Evolutionary conservation across 2,888 invertebrate genomes (phyloP).

Genomic region (Seira sanloemensis): DNA sequence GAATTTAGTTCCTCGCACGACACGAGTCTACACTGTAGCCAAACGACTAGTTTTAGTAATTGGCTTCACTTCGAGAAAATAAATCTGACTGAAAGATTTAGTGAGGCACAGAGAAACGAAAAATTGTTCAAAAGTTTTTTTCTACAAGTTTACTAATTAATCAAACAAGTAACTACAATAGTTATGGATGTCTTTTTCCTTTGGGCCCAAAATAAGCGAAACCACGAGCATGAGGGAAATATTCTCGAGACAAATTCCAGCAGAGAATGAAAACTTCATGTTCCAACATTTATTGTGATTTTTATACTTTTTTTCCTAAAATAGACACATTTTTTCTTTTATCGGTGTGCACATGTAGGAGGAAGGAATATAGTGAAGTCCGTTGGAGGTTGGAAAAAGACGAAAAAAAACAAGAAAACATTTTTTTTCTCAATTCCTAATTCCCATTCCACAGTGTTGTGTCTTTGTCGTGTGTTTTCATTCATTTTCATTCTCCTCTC

Average conservation of each 20-base stretch:
- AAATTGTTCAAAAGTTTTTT: constrained; percentile 32
- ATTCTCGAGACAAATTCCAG: background rate
- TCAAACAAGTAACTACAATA: background rate
- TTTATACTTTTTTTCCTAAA: constrained; percentile 33
- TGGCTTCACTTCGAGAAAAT: too few relatives aligned
- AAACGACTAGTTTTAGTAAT: too few relatives aligned
- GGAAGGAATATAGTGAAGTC: constrained; percentile 12
- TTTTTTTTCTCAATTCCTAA: background rate
- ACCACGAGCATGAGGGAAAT: background rate
- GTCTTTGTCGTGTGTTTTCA: background rate
- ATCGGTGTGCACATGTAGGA: too few relatives aligned
- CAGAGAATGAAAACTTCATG: constrained; percentile 17
- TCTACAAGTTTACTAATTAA: constrained; percentile 14
- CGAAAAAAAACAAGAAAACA: background rate
- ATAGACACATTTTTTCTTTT: constrained; percentile 42
- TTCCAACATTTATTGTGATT: background rate
- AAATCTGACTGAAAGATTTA: constrained; percentile 27
- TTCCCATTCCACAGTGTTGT: background rate
- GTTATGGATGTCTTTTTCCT: too few relatives aligned
- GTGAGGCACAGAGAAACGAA: background rate
- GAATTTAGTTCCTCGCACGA: background rate
- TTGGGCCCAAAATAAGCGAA: background rate
- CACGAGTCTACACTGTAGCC: background rate
- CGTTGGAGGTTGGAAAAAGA: background rate
- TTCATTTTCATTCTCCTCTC: background rate